Base-by-base conservation (phyloP, 2,113 vertebrate genomes). In the Antechinus stuartii region DNA sequence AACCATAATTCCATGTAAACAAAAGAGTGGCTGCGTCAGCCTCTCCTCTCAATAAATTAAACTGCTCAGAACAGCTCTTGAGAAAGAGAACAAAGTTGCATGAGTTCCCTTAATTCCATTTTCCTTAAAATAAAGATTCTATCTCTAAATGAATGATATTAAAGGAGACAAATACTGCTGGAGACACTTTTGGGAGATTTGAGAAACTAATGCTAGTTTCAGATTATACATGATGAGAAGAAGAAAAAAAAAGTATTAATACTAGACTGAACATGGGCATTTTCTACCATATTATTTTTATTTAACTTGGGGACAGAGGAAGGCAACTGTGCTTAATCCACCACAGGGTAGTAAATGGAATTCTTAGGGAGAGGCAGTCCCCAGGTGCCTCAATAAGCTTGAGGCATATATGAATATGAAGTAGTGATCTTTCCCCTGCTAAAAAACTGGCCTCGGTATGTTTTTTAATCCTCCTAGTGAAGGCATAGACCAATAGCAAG, bases 31-130 rank as follows among this genome's bases (percentile, higher is more conserved):
- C 90, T 93, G 97, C 95, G 93, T 95, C 96, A 96, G 96, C 96
- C 94, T 94, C 89, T 95, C 92, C 93, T 97, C 94, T 96, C 91
- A 98, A 98, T 98, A 98, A 98, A 98, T 98, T 98, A 98, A 97
- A 95, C 89, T 54, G 89, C 91, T 50, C 90, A 96, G 89, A 97
- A 96, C 92, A 91, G 90, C 94, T 90, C 94, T 96, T 95, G 10
- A 89, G 92, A 96, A 95, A 52, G 90, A 90, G 30, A 52, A 90
- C 46, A 90, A 97, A 47, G 94, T 98, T 97, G 90, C 92, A 95
- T 91, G 95, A 89, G 52, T 97, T 96, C 92, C 89, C 53, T 97
- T 97, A 93, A 95, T 68, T 97, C 96, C 96, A 24, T 93, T 93
- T 95, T 96, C 56, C 95, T 95, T 97, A 96, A 94, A 97, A 95